phyloP scores from a whole-genome alignment of 2,888 invertebrate genomes.

The Lacanobia wlatinum region DNA sequence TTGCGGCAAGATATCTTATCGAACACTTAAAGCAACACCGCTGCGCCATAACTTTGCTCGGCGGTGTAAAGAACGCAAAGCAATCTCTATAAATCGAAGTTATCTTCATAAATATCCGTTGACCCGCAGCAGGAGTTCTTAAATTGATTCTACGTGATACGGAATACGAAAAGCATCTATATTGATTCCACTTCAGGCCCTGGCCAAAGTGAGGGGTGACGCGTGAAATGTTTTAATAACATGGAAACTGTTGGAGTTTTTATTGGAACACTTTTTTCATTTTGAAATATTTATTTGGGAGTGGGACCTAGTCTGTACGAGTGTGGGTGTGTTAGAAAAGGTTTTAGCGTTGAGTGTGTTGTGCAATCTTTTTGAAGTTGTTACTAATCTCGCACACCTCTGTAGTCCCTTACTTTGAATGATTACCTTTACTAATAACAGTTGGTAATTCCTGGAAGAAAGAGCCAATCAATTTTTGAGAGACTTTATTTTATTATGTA shows the following conservation, averaged over 20 bases:
- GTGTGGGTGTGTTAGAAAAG: not conserved
- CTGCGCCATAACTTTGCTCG: slow-evolving; percentile 59
- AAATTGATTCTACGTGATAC: slow-evolving; percentile 88
- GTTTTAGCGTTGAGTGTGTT: not conserved
- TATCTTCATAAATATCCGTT: slow-evolving; percentile 86
- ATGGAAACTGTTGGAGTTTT: slow-evolving; percentile 47
- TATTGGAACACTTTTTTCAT: slow-evolving; percentile 49
- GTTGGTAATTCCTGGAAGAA: too few species aligned
- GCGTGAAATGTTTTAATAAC: slow-evolving; percentile 69
- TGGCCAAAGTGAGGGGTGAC: slow-evolving; percentile 53
- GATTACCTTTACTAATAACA: too few species aligned
- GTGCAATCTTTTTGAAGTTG: not conserved
- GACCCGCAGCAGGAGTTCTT: slow-evolving; percentile 86
- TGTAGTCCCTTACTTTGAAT: too few species aligned
- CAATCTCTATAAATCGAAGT: slow-evolving; percentile 84
- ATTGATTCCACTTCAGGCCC: slow-evolving; percentile 75
- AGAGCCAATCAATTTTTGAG: too few species aligned
- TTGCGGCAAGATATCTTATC: slow-evolving; percentile 51
- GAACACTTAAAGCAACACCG: slow-evolving; percentile 52
- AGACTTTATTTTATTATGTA: too few species aligned
- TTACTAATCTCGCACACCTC: too few species aligned
- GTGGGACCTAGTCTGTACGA: not conserved
- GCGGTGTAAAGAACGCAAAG: slow-evolving; percentile 74
- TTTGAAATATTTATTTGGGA: slow-evolving; percentile 32
- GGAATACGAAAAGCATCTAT: slow-evolving; percentile 79